phyloP scores from a whole-genome alignment of 2,113 vertebrate species.

The Daubentonia madagascariensis region DNA sequence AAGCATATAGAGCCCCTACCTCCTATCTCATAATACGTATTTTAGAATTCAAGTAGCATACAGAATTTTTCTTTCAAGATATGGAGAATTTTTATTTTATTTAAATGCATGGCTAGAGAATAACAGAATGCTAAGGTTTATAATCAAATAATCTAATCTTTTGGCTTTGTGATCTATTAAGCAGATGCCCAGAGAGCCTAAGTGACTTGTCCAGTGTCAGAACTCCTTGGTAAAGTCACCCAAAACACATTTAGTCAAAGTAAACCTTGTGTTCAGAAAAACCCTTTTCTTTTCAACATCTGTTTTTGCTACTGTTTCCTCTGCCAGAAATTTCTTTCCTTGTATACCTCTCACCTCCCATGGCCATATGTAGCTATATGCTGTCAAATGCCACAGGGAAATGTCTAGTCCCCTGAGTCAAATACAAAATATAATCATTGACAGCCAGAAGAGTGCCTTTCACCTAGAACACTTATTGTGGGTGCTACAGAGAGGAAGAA shows the following conservation, averaged over 20 bases:
- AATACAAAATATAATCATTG: neutral
- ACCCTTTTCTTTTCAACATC: neutral
- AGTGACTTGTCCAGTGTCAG: neutral
- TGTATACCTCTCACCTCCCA: neutral
- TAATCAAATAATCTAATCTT: neutral
- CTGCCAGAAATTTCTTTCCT: neutral
- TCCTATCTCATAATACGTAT: neutral
- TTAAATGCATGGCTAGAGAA: neutral
- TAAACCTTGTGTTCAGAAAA: neutral
- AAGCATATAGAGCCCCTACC: neutral
- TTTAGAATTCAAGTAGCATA: slow-evolving; percentile 1
- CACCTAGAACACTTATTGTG: neutral
- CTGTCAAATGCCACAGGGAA: neutral
- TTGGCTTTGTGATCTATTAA: neutral
- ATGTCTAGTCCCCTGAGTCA: neutral
- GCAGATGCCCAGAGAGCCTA: neutral
- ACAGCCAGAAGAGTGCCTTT: neutral
- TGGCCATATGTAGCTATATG: neutral
- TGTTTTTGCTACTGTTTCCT: neutral
- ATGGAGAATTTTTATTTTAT: neutral
- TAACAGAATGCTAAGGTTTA: neutral
- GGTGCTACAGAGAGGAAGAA: neutral
- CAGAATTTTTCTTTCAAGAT: neutral
- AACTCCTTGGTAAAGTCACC: neutral
- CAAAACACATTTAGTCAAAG: neutral